A percentile compares a stretch with the other conserved stretches of the same genome.
These are phyloP conservation scores for Catostomus latipinnis DNA, from an alignment of 2,797 vertebrate species.

Conservation along the genomic window DNA sequence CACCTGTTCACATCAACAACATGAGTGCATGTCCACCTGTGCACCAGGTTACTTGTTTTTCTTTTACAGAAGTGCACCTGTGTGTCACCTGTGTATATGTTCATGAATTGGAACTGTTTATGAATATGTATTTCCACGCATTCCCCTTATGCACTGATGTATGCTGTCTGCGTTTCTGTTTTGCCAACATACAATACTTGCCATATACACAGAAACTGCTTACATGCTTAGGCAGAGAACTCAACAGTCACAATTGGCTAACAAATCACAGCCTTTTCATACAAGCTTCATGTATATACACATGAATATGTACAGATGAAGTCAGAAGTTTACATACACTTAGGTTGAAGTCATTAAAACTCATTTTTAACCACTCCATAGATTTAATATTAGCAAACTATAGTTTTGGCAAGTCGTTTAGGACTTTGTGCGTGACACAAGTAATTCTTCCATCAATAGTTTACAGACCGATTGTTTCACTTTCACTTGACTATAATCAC, in stretches of 20 bases:
- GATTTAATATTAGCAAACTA: too few species aligned
- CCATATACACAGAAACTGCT: too few species aligned
- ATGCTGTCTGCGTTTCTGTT: constrained; percentile 52
- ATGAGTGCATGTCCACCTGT: constrained; percentile 36
- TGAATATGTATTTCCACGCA: constrained; percentile 19
- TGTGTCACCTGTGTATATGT: constrained; percentile 26
- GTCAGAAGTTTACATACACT: too few species aligned
- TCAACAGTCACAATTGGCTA: too few species aligned
- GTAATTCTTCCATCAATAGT: too few species aligned
- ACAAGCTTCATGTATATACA: not conserved
- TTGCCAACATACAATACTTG: constrained; percentile 7
- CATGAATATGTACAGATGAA: not conserved
- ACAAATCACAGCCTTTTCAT: not conserved
- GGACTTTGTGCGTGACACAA: too few species aligned
- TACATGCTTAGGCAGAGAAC: too few species aligned
- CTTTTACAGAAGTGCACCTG: constrained; percentile 7
- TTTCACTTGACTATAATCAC: too few species aligned
- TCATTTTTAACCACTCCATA: too few species aligned
- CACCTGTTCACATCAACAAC: constrained; percentile 36
- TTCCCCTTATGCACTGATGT: constrained; percentile 42
- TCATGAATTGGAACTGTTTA: constrained; percentile 7
- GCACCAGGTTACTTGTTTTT: constrained; percentile 14
- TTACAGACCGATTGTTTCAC: too few species aligned
- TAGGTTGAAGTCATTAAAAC: too few species aligned
- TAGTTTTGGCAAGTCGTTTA: too few species aligned